phyloP scores from a whole-genome alignment of 2,113 vertebrate species.

The Rafetus swinhoei region DNA sequence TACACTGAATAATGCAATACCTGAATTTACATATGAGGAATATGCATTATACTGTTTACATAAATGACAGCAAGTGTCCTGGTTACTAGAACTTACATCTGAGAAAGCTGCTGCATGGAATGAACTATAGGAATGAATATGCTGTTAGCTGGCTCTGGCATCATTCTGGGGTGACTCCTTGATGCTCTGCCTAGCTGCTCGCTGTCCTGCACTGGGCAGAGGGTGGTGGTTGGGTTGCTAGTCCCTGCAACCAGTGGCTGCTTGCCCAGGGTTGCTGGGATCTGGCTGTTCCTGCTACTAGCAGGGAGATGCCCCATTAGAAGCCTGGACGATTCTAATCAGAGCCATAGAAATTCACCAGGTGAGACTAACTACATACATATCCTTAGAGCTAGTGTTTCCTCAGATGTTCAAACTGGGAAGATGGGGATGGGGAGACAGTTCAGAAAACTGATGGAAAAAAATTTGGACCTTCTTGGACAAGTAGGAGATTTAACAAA shows the following conservation, averaged over 20 bases:
- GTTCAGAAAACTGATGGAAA: neutral
- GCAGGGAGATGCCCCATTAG: neutral
- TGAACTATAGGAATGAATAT: neutral
- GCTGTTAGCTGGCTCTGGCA: neutral
- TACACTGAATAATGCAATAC: rapidly evolving
- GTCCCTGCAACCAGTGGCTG: neutral
- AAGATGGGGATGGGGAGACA: neutral
- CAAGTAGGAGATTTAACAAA: neutral
- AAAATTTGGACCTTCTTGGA: neutral
- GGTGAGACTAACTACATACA: neutral
- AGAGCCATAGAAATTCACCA: neutral
- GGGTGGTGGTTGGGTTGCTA: neutral
- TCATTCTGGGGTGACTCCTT: neutral
- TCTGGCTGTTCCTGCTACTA: neutral
- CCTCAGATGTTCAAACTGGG: neutral
- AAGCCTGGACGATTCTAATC: neutral
- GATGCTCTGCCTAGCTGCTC: neutral
- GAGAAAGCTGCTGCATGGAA: neutral
- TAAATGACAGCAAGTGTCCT: neutral
- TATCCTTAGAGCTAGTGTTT: neutral
- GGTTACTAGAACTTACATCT: neutral
- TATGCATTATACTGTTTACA: neutral
- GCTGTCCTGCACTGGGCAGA: neutral
- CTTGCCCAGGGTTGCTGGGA: neutral
- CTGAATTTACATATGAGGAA: neutral